A percentile compares a stretch with the other conserved stretches of the same genome.
phyloP scores from a whole-genome alignment of 2,888 invertebrate genomes.

The Brenthis daphne region DNA sequence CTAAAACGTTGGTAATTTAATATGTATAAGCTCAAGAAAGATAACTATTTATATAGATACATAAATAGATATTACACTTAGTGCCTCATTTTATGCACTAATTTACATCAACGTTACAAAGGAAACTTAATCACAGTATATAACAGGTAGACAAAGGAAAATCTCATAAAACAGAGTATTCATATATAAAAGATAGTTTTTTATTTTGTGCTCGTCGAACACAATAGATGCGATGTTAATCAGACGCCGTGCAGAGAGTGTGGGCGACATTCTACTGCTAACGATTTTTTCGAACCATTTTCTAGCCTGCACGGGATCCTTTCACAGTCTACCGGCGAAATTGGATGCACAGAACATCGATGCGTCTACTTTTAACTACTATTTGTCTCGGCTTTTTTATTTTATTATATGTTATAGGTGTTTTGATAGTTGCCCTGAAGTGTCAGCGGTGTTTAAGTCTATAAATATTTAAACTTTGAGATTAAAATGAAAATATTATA shows the following conservation, averaged over 20 bases:
- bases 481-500: too few relatives aligned
- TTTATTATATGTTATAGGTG: too few relatives aligned
- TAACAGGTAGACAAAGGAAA: constrained; percentile 26
- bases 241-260: constrained; percentile 35
- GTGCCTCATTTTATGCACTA: too few relatives aligned
- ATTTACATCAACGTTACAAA: background rate
- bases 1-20: too few relatives aligned
- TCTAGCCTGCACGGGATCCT: constrained; percentile 45
- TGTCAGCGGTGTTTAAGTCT: too few relatives aligned
- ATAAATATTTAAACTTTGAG: too few relatives aligned
- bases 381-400: constrained; percentile 39
- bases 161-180: constrained; percentile 17
- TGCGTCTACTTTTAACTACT: constrained; percentile 48
- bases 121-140: constrained; percentile 3
- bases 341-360: constrained; percentile 62
- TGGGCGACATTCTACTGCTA: constrained; percentile 31
- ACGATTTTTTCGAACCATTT: constrained; percentile 38
- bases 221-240: constrained; percentile 43
- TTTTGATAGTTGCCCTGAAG: too few relatives aligned
- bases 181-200: constrained; percentile 8
- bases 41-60: too few relatives aligned
- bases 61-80: too few relatives aligned
- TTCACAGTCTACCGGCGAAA: constrained; percentile 59
- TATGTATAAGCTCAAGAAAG: too few relatives aligned
- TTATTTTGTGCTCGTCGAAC: constrained; percentile 23